Conservation (phyloP, 2,113 vertebrate species). For the Tautogolabrus adspersus region DNA sequence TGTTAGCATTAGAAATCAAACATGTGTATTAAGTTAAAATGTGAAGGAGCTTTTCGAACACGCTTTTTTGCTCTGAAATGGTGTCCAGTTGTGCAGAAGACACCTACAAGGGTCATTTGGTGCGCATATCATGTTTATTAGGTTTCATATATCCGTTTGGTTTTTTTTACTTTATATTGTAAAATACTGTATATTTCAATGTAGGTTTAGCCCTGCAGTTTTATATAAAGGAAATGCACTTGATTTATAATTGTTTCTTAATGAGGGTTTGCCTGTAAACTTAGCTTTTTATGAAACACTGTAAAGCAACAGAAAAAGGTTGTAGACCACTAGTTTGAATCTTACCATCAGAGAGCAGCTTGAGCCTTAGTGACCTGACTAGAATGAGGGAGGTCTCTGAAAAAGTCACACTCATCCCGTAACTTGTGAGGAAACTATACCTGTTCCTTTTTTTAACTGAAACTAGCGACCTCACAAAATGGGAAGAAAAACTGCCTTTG, state of each 20-base stretch:
- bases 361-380: neutral
- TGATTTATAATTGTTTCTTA: no score
- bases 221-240: no score
- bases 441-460: constrained; percentile 72
- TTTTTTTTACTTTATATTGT: neutral
- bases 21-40: no score
- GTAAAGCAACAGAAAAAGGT: neutral
- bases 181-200: neutral
- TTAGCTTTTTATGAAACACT: neutral
- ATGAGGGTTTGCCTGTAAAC: neutral
- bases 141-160: neutral
- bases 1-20: no score
- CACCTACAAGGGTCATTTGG: neutral
- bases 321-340: neutral
- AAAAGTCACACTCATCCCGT: constrained; percentile 61
- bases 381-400: constrained; percentile 26
- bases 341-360: no score
- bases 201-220: neutral
- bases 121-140: neutral
- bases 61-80: neutral
- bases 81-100: neutral
- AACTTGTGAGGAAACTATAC: constrained; percentile 48
- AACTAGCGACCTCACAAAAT: constrained; percentile 60
- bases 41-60: neutral
- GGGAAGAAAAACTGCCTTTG: constrained; percentile 76